phyloP scores from a whole-genome alignment of 2,888 invertebrate genomes.

The Iphiclides podalirius region DNA sequence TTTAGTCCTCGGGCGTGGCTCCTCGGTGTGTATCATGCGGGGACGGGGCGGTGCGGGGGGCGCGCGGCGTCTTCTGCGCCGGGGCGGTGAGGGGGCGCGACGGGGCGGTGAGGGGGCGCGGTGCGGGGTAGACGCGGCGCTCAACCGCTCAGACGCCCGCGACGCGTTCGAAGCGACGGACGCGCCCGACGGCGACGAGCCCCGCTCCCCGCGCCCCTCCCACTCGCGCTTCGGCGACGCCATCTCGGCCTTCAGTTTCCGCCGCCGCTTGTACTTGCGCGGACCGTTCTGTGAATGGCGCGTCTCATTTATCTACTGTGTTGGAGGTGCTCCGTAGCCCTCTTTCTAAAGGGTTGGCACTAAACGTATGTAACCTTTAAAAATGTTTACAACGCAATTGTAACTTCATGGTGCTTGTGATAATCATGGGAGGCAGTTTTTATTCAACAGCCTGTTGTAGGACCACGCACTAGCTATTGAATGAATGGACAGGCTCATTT shows the following conservation, averaged over 20 bases:
- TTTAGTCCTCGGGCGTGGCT: conserved; percentile 80
- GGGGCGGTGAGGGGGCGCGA: conserved; percentile 32
- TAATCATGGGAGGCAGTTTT: no score
- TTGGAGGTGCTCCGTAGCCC: no score
- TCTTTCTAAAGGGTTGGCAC: no score
- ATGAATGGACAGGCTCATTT: no score
- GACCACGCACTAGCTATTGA: no score
- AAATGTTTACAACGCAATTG: no score
- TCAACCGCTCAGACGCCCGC: conserved; percentile 71
- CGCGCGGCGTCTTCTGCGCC: conserved; percentile 47
- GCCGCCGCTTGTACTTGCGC: conserved; percentile 89
- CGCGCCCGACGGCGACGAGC: conserved; percentile 36
- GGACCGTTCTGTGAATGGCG: conserved; percentile 80
- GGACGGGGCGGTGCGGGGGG: conserved; percentile 77
- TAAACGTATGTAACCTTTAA: no score
- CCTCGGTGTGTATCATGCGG: conserved; percentile 89
- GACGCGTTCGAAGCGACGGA: conserved; percentile 35
- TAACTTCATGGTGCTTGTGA: no score
- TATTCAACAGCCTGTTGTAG: no score
- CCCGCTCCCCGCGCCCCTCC: conserved; percentile 39
- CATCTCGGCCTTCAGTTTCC: conserved; percentile 81
- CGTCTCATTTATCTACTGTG: no score
- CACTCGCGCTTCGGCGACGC: conserved; percentile 13
- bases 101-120: conserved; percentile 29
- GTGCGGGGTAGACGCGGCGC: conserved; percentile 50